Evolutionary conservation across 2,888 invertebrate genomes (phyloP).

Genomic region (Sisyra terminalis): DNA sequence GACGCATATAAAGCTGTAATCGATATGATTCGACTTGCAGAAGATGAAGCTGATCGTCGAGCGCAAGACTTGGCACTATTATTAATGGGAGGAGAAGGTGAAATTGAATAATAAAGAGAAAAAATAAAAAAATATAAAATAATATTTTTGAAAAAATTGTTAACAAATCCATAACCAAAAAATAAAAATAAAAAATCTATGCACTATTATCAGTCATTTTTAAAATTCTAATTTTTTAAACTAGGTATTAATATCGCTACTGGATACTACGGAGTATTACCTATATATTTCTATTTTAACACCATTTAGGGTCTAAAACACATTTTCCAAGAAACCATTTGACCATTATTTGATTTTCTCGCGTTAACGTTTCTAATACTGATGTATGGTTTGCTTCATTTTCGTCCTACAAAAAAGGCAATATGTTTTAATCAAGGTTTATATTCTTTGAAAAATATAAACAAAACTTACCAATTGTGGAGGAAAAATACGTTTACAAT

Average conservation of each 20-base stretch:
- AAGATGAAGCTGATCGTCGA: slow-evolving; percentile 16
- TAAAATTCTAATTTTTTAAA: not conserved
- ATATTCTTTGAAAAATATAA: slow-evolving; percentile 4
- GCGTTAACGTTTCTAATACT: slow-evolving; percentile 36
- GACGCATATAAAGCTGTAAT: slow-evolving; percentile 22
- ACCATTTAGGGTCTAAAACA: slow-evolving; percentile 62
- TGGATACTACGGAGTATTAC: not conserved
- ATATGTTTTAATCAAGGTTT: slow-evolving; percentile 15
- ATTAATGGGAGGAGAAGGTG: not conserved
- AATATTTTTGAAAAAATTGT: not conserved
- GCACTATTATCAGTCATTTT: not conserved
- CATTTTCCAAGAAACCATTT: slow-evolving; percentile 88
- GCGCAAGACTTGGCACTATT: no score
- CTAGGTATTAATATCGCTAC: not conserved
- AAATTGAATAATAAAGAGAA: slow-evolving; percentile 1
- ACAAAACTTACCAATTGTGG: slow-evolving; percentile 34
- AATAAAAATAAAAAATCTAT: not conserved
- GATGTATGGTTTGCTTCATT: slow-evolving; percentile 25
- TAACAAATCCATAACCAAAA: not conserved
- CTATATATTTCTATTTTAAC: slow-evolving; percentile 23
- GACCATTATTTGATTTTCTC: slow-evolving; percentile 55
- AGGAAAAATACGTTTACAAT: slow-evolving; percentile 71
- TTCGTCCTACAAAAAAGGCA: slow-evolving; percentile 19
- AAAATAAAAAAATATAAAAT: slow-evolving; percentile 1
- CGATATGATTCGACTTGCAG: slow-evolving; percentile 22